A percentile compares a stretch with the other conserved stretches of the same genome.
phyloP scores from a whole-genome alignment of 2,888 invertebrate species.

The Lacanobia wlatinum region DNA sequence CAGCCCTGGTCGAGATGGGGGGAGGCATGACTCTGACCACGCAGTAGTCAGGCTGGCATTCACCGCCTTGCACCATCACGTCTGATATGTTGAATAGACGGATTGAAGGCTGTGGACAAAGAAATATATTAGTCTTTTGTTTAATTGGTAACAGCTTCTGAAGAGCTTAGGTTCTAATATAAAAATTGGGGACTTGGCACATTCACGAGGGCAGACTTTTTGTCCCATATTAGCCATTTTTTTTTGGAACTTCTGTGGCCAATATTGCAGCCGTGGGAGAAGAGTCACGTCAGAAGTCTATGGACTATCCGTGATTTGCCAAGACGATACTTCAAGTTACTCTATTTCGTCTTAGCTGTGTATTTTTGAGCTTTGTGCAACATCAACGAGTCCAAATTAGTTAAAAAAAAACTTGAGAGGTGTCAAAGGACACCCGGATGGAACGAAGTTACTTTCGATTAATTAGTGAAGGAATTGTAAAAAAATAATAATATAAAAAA shows the following conservation, averaged over 20 bases:
- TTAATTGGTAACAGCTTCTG: neutral
- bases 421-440: too few relatives aligned
- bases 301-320: neutral
- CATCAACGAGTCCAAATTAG: too few relatives aligned
- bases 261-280: neutral
- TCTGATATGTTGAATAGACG: slow-evolving; percentile 86
- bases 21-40: slow-evolving; percentile 86
- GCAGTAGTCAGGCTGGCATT: slow-evolving; percentile 82
- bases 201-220: too few relatives aligned
- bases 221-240: neutral
- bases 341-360: neutral
- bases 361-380: neutral
- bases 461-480: too few relatives aligned
- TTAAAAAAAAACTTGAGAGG: too few relatives aligned
- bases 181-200: too few relatives aligned
- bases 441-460: too few relatives aligned
- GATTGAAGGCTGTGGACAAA: slow-evolving; percentile 80
- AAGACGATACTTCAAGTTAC: neutral
- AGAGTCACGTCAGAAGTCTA: neutral
- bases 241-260: neutral
- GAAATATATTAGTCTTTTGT: neutral
- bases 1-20: slow-evolving; percentile 83
- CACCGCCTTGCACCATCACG: slow-evolving; percentile 85
- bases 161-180: neutral
- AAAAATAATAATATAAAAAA: too few relatives aligned